These are phyloP conservation scores for Aricia artaxerxes DNA, from an alignment of 2,888 invertebrate species.

Conservation along the genomic window DNA sequence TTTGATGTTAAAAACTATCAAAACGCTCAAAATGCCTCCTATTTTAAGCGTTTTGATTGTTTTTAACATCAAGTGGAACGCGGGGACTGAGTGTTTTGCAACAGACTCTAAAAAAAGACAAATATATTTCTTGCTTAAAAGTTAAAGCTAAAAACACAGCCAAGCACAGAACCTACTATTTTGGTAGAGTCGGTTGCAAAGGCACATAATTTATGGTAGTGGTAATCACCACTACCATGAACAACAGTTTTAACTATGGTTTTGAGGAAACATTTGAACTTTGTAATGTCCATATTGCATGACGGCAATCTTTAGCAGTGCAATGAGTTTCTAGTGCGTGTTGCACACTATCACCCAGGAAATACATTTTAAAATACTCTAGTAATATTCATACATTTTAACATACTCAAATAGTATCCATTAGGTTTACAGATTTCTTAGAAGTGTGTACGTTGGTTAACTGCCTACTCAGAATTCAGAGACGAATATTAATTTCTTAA, in stretches of 20 bases:
- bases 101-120: too few relatives aligned
- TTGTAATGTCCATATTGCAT: conserved; percentile 55
- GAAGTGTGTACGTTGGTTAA: neutral
- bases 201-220: too few relatives aligned
- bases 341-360: conserved; percentile 47
- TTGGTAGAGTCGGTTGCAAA: neutral
- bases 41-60: too few relatives aligned
- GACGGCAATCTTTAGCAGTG: conserved; percentile 41
- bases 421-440: conserved; percentile 29
- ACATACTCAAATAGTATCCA: conserved; percentile 39
- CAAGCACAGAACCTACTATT: too few relatives aligned
- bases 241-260: conserved; percentile 29
- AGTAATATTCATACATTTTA: conserved; percentile 42
- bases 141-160: too few relatives aligned
- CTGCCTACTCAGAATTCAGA: too few relatives aligned
- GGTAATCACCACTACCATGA: neutral
- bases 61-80: too few relatives aligned
- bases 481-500: too few relatives aligned
- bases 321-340: conserved; percentile 52
- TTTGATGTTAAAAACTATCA: too few relatives aligned
- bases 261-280: conserved; percentile 36
- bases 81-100: too few relatives aligned
- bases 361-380: conserved; percentile 46
- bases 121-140: too few relatives aligned
- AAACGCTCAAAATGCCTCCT: too few relatives aligned